Evolutionary conservation across 1,140 invertebrate genomes (phyloP).

Genomic region (Brachionus sp.): DNA sequence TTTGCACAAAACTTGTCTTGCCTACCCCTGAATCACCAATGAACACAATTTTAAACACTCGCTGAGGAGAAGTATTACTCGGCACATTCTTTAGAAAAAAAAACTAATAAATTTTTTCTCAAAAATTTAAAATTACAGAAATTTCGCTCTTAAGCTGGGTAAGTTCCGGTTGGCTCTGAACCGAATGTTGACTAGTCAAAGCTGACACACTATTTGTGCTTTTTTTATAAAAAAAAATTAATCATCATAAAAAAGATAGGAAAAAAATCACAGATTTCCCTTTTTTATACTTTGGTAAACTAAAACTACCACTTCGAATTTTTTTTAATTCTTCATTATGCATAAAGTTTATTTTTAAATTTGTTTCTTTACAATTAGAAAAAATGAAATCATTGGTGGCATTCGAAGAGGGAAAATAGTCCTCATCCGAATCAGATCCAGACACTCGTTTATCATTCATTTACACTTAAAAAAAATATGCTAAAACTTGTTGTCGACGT

Average conservation of each 20-base stretch:
- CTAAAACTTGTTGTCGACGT: conserved; percentile 21
- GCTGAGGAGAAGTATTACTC: conserved; percentile 8
- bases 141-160: not conserved
- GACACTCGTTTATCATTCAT: not conserved
- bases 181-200: not conserved
- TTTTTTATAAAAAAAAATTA: not conserved
- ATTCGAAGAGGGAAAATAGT: not conserved
- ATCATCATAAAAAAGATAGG: not conserved
- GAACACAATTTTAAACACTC: conserved; percentile 46
- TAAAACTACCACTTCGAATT: not conserved
- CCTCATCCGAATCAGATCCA: not conserved
- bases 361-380: conserved; percentile 11
- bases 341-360: conserved; percentile 35
- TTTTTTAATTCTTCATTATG: conserved; percentile 23
- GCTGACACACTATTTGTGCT: not conserved
- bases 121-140: not conserved
- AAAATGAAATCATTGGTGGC: not conserved
- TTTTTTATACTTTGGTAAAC: not conserved
- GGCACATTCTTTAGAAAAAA: conserved; percentile 20
- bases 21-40: conserved; percentile 64
- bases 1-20: conserved; percentile 64
- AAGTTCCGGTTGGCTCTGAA: not conserved
- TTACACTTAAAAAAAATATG: not conserved
- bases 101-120: not conserved
- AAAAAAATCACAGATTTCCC: not conserved